Evolutionary conservation across 2,113 vertebrate genomes (phyloP).

Genomic region (Geococcyx californianus): DNA sequence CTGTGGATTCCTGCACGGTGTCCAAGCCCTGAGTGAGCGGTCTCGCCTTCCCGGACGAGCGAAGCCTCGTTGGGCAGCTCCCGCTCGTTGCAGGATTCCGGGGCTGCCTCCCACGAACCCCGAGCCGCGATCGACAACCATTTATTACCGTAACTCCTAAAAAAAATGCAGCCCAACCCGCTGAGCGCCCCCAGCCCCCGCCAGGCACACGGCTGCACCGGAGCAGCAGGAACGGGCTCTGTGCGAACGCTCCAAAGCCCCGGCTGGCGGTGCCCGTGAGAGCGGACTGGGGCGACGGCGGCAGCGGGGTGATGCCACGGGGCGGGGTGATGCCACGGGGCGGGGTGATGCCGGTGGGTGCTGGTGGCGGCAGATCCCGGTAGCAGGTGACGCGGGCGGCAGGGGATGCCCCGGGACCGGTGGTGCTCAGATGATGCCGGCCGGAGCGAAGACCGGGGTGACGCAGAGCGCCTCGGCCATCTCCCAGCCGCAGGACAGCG

Average conservation of each 20-base stretch:
- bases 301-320: too few species aligned
- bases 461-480: conserved; percentile 71
- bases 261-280: conserved; percentile 2
- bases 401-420: neutral
- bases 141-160: neutral
- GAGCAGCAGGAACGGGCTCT: conserved; percentile 63
- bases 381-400: too few species aligned
- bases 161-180: neutral
- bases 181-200: accelerated
- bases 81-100: neutral
- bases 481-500: conserved; percentile 79
- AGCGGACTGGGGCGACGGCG: neutral
- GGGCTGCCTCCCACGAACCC: neutral
- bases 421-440: conserved; percentile 75
- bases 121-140: accelerated
- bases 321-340: too few species aligned
- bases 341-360: neutral
- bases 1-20: accelerated
- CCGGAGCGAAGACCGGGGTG: conserved; percentile 61
- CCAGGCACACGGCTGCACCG: accelerated
- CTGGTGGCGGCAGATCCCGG: too few species aligned
- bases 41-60: neutral
- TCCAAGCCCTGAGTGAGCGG: accelerated
- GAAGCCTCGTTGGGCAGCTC: neutral
- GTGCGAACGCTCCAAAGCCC: conserved; percentile 55